Evolutionary conservation across 1,140 invertebrate species (phyloP).

Genomic region (Ericerus pela): DNA sequence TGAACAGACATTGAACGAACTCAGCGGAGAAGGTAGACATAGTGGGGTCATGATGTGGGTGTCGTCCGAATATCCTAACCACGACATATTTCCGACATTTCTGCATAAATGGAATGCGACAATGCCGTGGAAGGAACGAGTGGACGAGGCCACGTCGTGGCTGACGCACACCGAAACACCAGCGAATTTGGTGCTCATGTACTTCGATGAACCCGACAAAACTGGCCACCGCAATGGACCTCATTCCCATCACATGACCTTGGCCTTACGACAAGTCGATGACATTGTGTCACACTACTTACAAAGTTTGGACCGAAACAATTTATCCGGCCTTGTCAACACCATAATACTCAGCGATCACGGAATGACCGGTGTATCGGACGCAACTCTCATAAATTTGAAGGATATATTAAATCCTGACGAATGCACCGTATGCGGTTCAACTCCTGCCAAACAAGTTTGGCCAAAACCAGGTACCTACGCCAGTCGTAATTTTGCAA

Average conservation of each 20-base stretch:
- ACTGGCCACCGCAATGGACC: slow-evolving; percentile 39
- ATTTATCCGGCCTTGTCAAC: no score
- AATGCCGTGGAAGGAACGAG: slow-evolving; percentile 36
- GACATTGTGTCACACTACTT: no score
- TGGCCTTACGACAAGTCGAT: no score
- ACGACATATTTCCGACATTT: slow-evolving; percentile 32
- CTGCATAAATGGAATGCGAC: slow-evolving; percentile 36
- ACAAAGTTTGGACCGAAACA: no score
- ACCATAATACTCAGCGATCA: slow-evolving; percentile 58
- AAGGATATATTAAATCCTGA: no score
- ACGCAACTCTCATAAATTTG: slow-evolving; percentile 41
- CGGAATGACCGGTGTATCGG: slow-evolving; percentile 45
- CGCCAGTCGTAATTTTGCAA: no score
- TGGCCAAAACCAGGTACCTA: no score
- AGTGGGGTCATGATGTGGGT: slow-evolving; percentile 49
- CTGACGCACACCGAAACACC: slow-evolving; percentile 40
- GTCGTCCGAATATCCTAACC: slow-evolving; percentile 35
- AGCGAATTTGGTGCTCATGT: slow-evolving; percentile 49
- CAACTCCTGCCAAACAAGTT: no score
- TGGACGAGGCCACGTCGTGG: slow-evolving; percentile 50
- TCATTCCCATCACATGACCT: slow-evolving; percentile 31
- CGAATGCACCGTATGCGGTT: no score
- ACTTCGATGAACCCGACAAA: slow-evolving; percentile 56
- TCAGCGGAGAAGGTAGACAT: slow-evolving; percentile 30
- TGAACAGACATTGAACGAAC: slow-evolving; percentile 41